Percentiles rank a stretch among this genome's conserved stretches.
phyloP scores from a whole-genome alignment of 2,113 vertebrate species.

The Hemibates koningsi region DNA sequence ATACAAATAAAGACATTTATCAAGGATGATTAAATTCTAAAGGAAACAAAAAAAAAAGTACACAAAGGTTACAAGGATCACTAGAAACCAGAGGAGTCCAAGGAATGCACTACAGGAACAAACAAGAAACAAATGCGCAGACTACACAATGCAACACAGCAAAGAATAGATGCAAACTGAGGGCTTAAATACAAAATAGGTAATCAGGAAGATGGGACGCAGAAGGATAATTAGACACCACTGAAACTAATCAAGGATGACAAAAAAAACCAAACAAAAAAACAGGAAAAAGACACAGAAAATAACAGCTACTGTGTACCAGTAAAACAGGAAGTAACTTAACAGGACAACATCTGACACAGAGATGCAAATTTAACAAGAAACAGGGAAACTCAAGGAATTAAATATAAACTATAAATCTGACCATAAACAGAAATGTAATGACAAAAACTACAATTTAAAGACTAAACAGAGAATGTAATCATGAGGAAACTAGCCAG shows the following conservation, averaged over 20 bases:
- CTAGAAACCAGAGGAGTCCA: background rate
- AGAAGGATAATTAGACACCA: background rate
- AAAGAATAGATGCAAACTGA: background rate
- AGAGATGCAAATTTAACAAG: background rate
- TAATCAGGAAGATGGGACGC: background rate
- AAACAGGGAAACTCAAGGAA: background rate
- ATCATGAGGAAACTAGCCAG: background rate
- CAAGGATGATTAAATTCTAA: background rate
- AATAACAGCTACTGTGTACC: background rate
- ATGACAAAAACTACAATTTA: background rate
- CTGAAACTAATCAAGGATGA: background rate
- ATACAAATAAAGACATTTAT: background rate
- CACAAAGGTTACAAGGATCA: background rate
- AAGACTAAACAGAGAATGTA: background rate
- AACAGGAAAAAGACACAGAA: background rate
- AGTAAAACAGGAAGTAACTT: background rate
- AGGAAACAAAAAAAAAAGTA: background rate
- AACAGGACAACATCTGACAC: background rate
- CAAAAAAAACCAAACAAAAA: background rate
- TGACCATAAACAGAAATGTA: background rate
- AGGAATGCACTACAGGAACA: background rate
- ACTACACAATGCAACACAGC: background rate
- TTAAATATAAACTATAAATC: background rate
- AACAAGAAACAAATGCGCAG: background rate
- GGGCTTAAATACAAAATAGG: background rate